phyloP scores from a whole-genome alignment of 2,888 invertebrate species.

The Acleris literana region DNA sequence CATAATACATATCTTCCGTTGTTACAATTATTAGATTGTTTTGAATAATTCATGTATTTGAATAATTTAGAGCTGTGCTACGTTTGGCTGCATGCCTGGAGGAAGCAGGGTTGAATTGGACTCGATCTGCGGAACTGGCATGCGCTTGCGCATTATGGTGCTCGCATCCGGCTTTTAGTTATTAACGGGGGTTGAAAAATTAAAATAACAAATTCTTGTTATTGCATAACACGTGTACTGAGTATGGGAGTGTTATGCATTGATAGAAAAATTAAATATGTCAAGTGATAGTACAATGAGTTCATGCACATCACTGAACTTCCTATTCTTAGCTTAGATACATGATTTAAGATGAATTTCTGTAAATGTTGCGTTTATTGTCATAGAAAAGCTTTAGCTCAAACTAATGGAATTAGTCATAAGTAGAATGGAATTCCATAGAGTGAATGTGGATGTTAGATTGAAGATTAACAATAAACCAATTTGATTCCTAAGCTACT shows the following conservation, averaged over 20 bases:
- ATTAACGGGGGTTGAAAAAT: constrained; percentile 39
- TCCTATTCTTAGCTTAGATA: no score
- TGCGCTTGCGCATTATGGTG: constrained; percentile 46
- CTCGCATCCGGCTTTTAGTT: constrained; percentile 60
- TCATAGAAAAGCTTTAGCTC: no score
- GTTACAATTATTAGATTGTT: neutral
- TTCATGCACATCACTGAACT: no score
- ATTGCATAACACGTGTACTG: constrained; percentile 5
- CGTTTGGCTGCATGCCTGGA: constrained; percentile 50
- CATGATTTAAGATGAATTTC: no score
- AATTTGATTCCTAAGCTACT: no score
- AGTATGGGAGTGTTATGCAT: neutral
- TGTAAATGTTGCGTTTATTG: no score
- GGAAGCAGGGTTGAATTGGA: constrained; percentile 59
- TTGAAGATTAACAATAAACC: no score
- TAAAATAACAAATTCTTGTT: constrained; percentile 12
- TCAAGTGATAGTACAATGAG: no score
- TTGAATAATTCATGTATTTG: constrained; percentile 15
- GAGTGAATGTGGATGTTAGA: no score
- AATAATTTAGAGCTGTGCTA: constrained; percentile 37
- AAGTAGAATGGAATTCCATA: no score
- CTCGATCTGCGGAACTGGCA: constrained; percentile 45
- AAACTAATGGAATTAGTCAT: no score
- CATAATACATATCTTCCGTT: neutral
- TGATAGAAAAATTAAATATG: no score